phyloP scores from a whole-genome alignment of 2,113 vertebrate species.

The Dicaeum eximium region DNA sequence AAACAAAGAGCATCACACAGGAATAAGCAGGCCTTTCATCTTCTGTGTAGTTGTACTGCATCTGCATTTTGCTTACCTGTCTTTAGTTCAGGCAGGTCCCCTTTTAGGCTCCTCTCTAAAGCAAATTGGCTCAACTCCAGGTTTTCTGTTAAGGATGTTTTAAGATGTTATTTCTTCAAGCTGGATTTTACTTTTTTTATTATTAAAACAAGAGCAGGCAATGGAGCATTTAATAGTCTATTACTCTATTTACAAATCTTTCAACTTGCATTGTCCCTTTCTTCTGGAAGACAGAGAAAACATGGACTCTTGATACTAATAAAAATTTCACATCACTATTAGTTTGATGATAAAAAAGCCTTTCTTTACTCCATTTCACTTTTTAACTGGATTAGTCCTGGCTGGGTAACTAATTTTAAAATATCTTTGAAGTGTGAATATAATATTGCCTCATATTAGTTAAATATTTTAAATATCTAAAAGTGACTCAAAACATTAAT shows the following conservation, averaged over 20 bases:
- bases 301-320: background rate
- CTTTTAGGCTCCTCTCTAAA: constrained; percentile 1
- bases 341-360: background rate
- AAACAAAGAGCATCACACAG: background rate
- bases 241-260: background rate
- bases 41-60: background rate
- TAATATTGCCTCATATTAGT: background rate
- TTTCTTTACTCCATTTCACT: background rate
- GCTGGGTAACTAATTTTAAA: background rate
- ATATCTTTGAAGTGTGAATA: constrained; percentile 29
- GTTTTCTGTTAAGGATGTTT: constrained; percentile 7
- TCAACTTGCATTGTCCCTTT: background rate
- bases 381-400: constrained; percentile 4
- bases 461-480: constrained; percentile 10
- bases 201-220: background rate
- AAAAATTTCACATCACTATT: background rate
- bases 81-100: background rate
- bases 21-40: background rate
- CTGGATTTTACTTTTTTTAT: background rate
- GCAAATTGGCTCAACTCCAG: constrained; percentile 5
- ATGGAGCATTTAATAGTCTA: background rate
- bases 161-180: background rate
- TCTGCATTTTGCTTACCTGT: background rate
- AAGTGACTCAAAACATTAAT: constrained; percentile 16
- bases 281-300: background rate